Base-by-base conservation (phyloP, 1,140 invertebrate genomes). In the Notospermus geniculatus region DNA sequence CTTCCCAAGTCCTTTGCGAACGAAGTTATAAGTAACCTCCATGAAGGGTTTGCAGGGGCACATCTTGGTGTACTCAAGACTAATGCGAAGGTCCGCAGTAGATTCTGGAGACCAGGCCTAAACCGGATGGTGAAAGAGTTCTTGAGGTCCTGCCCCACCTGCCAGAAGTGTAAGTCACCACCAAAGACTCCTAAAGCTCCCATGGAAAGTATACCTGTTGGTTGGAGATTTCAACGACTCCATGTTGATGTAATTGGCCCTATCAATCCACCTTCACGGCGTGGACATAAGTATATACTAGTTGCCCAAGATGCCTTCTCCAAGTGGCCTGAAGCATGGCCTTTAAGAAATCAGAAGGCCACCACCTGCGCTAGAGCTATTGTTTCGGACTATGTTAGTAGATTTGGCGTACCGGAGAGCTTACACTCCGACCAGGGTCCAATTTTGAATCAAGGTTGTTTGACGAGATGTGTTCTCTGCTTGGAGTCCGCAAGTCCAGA, bases 241-340 rank as follows among this genome's bases (percentile, higher is more conserved):
- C 43, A 60, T 65, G n/a, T 59, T 63, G 59, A 61, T 7, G 60
- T 61, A 0, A 60, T 67, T 25, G 64, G 70, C 55, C 64, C 71
- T 25, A 39, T 74, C 0, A 66, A 70, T 11, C 63, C 64, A 22
- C 56, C 72, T 0, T 68, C 70, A 0, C 50, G 11, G 11, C 62
- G 63, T 19, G 27, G 62, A 13, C 2, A 32, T 1, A 69, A 64
- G 2, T 74, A 71, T 56, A 53, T 28, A 13, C 70, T n/a, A n/a
- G n/a, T n/a, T n/a, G n/a, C n/a, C n/a, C n/a, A n/a, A 71, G 28
- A 63, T 71, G 32, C 39, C 43, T 73, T 71, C 11, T 73, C 74
- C 0, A 67, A 67, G 54, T 76, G 62, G 60, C 32, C 54, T 0
- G 68, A 71, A 59, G 67, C 64, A 1, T 62, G 63, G n/a, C 25